Base-by-base conservation (phyloP, 1,140 invertebrate genomes). In the Aleiodes sp. region DNA sequence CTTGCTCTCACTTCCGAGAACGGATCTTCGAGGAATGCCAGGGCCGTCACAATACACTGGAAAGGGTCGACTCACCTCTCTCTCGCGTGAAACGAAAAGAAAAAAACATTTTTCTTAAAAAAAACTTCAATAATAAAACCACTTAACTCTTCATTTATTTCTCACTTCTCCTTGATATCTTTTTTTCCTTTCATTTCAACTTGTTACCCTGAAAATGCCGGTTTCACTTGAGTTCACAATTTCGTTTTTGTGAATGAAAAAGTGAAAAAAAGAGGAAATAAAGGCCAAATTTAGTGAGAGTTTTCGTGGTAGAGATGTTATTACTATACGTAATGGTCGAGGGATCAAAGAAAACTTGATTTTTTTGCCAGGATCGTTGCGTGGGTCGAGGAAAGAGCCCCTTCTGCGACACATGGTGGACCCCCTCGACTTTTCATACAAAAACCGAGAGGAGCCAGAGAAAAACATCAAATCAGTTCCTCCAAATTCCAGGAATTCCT, bases 11-110 rank as follows among this genome's bases (percentile, higher is more conserved):
- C 69, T 65, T 70, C 64, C 69, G 59, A 70, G 64, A 70, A 70
- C 57, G 69, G 69, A 70, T 70, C 69, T 66, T 66, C 52, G 24
- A 62, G 69, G 69, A 70, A 70, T 66, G 64, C 43, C 63, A 65
- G 63, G 63, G 63, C 63, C 63, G 63, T 65, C 41, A 12, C 63
- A 39, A 37, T n/a, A 65, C 63, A 21, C 29, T 29, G n/a, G 24
- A 31, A 65, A 65, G 41, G 63, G 63, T 29, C 43, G 41, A 31
- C 28, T 33, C 31, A 12, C 24, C 46, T 65, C 28, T 35, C 33
- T n/a, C n/a, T n/a, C n/a, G n/a, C n/a, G n/a, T n/a, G n/a, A 65
- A 56, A 29, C 19, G 16, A 14, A 14, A 37, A 8, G 29, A 62
- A 33, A n/a, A n/a, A n/a, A n/a, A n/a, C n/a, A n/a, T n/a, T 33